Evolutionary conservation across 2,113 vertebrate species (phyloP).

Genomic region (Phoxinus phoxinus): DNA sequence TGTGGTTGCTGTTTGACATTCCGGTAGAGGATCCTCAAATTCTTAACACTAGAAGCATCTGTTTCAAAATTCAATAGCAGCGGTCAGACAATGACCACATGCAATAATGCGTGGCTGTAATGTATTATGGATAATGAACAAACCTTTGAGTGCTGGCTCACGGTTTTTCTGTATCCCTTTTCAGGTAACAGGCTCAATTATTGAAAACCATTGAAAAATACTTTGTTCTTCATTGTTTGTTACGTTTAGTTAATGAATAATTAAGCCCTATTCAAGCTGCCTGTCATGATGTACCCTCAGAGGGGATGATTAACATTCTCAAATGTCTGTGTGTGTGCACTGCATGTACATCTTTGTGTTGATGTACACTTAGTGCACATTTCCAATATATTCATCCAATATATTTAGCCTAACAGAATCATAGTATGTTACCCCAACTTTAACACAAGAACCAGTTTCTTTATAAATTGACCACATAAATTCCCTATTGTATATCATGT

Average conservation of each 20-base stretch:
- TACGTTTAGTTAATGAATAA: constrained; percentile 78
- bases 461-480: constrained; percentile 29
- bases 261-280: constrained; percentile 72
- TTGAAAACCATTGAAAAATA: constrained; percentile 75
- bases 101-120: constrained; percentile 35
- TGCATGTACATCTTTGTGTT: constrained; percentile 4
- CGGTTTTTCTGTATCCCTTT: constrained; percentile 70
- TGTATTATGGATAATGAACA: constrained; percentile 61
- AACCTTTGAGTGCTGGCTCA: constrained; percentile 56
- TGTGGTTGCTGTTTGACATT: neutral
- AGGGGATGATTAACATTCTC: constrained; percentile 65
- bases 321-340: constrained; percentile 58
- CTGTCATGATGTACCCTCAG: constrained; percentile 68
- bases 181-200: constrained; percentile 71
- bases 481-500: constrained; percentile 70
- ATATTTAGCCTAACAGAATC: neutral
- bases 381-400: neutral
- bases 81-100: constrained; percentile 39
- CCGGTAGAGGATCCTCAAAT: constrained; percentile 32
- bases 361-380: neutral
- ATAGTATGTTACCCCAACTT: neutral
- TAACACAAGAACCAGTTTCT: neutral
- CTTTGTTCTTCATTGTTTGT: constrained; percentile 79
- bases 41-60: constrained; percentile 29
- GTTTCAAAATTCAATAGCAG: constrained; percentile 48